These are phyloP conservation scores for Caenorhabditis inopinata DNA, from an alignment of 1,140 invertebrate genomes.

Conservation along the genomic window DNA sequence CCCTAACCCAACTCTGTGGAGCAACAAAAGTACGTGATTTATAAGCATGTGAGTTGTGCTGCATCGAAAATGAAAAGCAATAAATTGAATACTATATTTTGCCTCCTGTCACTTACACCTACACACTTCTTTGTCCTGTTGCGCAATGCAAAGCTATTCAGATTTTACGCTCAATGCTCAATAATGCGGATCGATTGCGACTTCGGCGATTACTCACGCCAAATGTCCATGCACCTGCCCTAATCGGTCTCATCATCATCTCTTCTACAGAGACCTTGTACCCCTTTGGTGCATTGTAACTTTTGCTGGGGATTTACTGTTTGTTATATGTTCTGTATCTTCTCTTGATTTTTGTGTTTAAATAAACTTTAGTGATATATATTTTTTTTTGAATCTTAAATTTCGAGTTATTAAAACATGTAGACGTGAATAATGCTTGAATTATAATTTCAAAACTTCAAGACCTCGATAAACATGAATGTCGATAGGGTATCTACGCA, in stretches of 20 bases:
- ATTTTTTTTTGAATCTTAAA: too few species aligned
- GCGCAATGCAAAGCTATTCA: slow-evolving; percentile 28
- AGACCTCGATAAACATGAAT: not conserved
- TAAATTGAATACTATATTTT: slow-evolving; percentile 25
- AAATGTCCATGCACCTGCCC: slow-evolving; percentile 2
- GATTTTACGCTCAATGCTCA: slow-evolving; percentile 32
- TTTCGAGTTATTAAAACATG: too few species aligned
- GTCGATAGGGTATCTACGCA: not conserved
- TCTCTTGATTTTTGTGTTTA: too few species aligned
- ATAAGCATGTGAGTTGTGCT: not conserved
- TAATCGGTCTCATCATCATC: slow-evolving; percentile 5
- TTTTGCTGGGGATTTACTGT: not conserved
- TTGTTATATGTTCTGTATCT: too few species aligned
- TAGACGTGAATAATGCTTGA: slow-evolving; percentile 17
- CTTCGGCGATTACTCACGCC: not conserved
- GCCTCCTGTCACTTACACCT: not conserved
- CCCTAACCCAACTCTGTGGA: too few species aligned
- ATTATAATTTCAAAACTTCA: not conserved
- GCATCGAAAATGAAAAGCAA: slow-evolving; percentile 9
- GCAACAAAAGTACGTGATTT: slow-evolving; percentile 14
- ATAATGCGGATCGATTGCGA: not conserved
- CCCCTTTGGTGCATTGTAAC: not conserved
- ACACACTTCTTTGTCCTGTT: slow-evolving; percentile 19
- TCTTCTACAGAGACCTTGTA: not conserved
- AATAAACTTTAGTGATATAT: too few species aligned